Evolutionary conservation across 2,888 invertebrate species (phyloP).

Genomic region (Trachelus tabidus): DNA sequence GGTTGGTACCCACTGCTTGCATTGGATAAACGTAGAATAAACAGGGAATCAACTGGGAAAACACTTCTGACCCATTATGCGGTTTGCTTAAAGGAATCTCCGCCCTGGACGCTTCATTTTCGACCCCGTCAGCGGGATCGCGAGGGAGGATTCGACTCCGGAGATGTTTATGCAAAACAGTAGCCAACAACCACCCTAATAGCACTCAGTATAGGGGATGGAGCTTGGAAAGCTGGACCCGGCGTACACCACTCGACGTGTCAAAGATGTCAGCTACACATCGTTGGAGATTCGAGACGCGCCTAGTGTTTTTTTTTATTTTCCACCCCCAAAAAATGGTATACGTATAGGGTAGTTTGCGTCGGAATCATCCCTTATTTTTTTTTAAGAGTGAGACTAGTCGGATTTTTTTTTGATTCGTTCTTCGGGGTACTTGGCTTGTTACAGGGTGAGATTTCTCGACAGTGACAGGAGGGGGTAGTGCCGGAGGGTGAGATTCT

Average conservation of each 20-base stretch:
- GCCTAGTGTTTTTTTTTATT: not conserved
- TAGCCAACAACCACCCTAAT: constrained; percentile 30
- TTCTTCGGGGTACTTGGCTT: not conserved
- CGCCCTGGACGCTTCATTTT: constrained; percentile 27
- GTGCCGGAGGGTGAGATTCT: not conserved
- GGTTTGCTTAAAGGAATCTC: constrained; percentile 56
- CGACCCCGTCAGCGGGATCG: constrained; percentile 18
- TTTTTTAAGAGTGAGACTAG: not conserved
- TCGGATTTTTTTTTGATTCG: not conserved
- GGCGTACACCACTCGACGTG: constrained; percentile 54
- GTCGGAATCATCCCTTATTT: not conserved
- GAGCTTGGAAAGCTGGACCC: constrained; percentile 11
- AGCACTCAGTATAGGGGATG: constrained; percentile 8
- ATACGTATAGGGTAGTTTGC: not conserved
- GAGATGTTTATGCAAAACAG: constrained; percentile 63
- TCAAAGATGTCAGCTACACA: constrained; percentile 63
- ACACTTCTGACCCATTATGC: constrained; percentile 45
- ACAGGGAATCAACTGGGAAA: constrained; percentile 62
- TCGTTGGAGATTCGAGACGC: constrained; percentile 13
- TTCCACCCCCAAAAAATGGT: not conserved
- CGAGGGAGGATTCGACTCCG: constrained; percentile 27
- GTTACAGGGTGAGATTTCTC: not conserved
- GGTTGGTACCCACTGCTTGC: not conserved
- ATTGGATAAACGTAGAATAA: constrained; percentile 32
- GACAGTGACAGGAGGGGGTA: not conserved